These are phyloP conservation scores for Melospiza georgiana DNA, from an alignment of 2,113 vertebrate species.

Conservation along the genomic window DNA sequence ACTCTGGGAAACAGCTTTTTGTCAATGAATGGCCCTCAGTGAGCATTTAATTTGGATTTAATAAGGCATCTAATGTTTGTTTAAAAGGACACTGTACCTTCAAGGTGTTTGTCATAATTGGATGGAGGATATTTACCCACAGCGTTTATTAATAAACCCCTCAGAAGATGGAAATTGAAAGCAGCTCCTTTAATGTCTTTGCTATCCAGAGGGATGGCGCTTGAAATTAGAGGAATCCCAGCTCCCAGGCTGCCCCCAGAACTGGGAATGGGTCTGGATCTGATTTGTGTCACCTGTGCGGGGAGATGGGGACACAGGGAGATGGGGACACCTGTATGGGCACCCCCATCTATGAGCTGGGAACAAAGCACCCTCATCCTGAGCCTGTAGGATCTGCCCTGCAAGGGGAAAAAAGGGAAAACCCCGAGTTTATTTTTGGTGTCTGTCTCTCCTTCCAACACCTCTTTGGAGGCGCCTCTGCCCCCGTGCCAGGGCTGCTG, in stretches of 20 bases:
- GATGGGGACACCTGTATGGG: fast-evolving
- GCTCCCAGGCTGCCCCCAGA: not conserved
- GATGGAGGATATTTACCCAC: constrained; percentile 20
- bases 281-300: no score
- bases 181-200: not conserved
- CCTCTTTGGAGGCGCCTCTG: not conserved
- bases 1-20: not conserved
- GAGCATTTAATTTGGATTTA: not conserved
- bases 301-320: not conserved
- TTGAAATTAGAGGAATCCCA: not conserved
- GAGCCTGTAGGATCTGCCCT: not conserved
- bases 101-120: constrained; percentile 43
- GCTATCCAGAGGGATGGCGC: not conserved
- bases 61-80: not conserved
- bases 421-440: not conserved
- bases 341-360: fast-evolving
- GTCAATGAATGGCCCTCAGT: not conserved
- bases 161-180: constrained; percentile 22
- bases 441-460: not conserved
- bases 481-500: not conserved
- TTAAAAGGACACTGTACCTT: constrained; percentile 18
- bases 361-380: fast-evolving
- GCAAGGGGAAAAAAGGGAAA: not conserved
- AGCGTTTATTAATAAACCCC: constrained; percentile 36
- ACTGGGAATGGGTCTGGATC: not conserved